Conservation (phyloP, 2,113 vertebrate species). For the Nerophis lumbriciformis region DNA sequence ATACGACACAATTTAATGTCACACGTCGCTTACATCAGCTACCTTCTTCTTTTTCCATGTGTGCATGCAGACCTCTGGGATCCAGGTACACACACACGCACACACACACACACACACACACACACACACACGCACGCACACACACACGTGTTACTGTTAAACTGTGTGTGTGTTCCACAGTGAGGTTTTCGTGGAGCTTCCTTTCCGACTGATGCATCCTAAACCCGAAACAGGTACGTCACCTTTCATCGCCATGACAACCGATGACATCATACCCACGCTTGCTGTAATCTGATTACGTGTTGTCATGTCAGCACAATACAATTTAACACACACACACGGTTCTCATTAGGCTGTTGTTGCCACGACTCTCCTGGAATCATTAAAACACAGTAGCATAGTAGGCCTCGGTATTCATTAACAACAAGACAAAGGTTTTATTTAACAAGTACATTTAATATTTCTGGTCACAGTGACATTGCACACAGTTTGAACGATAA, state of each 20-base stretch:
- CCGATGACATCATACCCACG: background rate
- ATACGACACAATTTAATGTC: too few species aligned
- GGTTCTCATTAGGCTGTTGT: too few species aligned
- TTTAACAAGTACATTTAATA: too few species aligned
- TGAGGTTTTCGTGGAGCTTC: slow-evolving; percentile 85
- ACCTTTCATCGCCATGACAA: background rate
- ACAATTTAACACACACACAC: background rate
- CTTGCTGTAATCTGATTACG: background rate
- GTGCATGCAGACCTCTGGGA: slow-evolving; percentile 28
- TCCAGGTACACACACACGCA: slow-evolving; percentile 37
- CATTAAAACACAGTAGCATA: too few species aligned
- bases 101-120: too few species aligned
- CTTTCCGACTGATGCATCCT: slow-evolving; percentile 88
- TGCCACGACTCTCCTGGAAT: too few species aligned
- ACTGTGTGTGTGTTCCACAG: slow-evolving; percentile 54
- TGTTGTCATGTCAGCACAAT: background rate
- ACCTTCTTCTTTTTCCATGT: background rate
- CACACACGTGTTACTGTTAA: background rate
- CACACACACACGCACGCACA: background rate
- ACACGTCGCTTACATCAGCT: background rate
- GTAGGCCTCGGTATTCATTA: too few species aligned
- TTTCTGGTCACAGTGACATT: too few species aligned
- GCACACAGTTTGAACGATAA: too few species aligned
- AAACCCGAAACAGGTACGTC: slow-evolving; percentile 71
- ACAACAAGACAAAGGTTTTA: too few species aligned